These are phyloP conservation scores for Anarsia innoxiella DNA, from an alignment of 2,888 invertebrate species.

Conservation along the genomic window DNA sequence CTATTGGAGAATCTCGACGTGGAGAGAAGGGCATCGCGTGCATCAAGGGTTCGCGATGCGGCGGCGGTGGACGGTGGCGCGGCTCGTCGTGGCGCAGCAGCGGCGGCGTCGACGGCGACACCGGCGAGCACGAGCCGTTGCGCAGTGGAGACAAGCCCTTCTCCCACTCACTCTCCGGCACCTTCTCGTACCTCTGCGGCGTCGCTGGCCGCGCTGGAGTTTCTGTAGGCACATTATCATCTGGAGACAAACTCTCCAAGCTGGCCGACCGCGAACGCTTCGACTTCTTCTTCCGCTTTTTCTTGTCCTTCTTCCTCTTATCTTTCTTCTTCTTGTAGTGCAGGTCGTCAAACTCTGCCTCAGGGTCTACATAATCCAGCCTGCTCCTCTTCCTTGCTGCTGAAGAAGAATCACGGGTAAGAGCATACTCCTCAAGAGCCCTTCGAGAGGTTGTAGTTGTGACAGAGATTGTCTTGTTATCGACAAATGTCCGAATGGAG, in stretches of 20 bases:
- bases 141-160: slow-evolving; percentile 71
- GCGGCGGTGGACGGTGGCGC: slow-evolving; percentile 36
- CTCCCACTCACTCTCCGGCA: slow-evolving; percentile 69
- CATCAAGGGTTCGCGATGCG: slow-evolving; percentile 41
- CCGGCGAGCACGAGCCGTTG: slow-evolving; percentile 75
- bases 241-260: slow-evolving; percentile 78
- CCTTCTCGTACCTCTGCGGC: slow-evolving; percentile 58
- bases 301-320: slow-evolving; percentile 84
- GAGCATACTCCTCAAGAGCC: slow-evolving; percentile 46
- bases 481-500: slow-evolving; percentile 63
- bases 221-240: slow-evolving; percentile 56
- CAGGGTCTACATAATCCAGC: slow-evolving; percentile 48
- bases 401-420: slow-evolving; percentile 57
- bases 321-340: slow-evolving; percentile 80
- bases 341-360: slow-evolving; percentile 67
- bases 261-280: slow-evolving; percentile 83
- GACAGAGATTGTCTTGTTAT: slow-evolving; percentile 66
- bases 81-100: slow-evolving; percentile 33
- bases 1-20: slow-evolving; percentile 49
- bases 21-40: slow-evolving; percentile 60
- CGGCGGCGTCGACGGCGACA: slow-evolving; percentile 76
- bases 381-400: slow-evolving; percentile 51
- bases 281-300: slow-evolving; percentile 82
- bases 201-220: slow-evolving; percentile 35
- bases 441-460: slow-evolving; percentile 53